Percentiles rank a stretch among this genome's conserved stretches.
These are phyloP conservation scores for Tretioscincus oriximinensis DNA, from an alignment of 2,113 vertebrate genomes.

Conservation along the genomic window DNA sequence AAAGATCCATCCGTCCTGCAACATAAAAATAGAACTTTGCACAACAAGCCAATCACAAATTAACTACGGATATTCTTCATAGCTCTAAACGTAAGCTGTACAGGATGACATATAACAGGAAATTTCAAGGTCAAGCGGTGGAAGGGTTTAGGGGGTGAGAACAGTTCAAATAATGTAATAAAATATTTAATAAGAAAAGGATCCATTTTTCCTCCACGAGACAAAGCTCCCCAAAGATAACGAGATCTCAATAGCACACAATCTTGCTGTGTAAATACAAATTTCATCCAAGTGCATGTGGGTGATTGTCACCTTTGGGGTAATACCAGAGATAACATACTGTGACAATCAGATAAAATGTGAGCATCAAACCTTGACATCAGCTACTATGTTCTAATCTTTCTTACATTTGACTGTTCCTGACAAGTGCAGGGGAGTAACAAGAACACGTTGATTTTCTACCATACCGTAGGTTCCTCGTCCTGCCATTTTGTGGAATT, in stretches of 20 bases:
- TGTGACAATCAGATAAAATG: neutral
- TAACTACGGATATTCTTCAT: no score
- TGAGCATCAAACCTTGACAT: neutral
- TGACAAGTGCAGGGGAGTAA: neutral
- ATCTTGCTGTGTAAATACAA: neutral
- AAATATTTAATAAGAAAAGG: no score
- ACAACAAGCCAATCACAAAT: no score
- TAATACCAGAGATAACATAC: neutral
- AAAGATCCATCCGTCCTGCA: neutral
- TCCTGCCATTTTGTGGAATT: slow-evolving; percentile 98
- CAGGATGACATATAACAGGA: no score
- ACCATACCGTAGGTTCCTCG: slow-evolving; percentile 90
- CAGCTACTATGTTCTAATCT: neutral
- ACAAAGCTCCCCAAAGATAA: neutral
- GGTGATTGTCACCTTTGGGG: neutral
- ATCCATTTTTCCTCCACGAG: neutral
- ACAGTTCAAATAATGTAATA: no score
- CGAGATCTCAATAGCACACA: neutral
- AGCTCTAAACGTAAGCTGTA: no score
- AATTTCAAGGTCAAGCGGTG: no score
- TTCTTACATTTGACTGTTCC: no score
- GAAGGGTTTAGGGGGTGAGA: no score
- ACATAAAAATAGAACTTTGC: no score
- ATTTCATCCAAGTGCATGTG: neutral
- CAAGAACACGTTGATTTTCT: accelerated